Evolutionary conservation across 92 coral and sea anemone species (phyloP).

Genomic region (Phenganax stokvisi): DNA sequence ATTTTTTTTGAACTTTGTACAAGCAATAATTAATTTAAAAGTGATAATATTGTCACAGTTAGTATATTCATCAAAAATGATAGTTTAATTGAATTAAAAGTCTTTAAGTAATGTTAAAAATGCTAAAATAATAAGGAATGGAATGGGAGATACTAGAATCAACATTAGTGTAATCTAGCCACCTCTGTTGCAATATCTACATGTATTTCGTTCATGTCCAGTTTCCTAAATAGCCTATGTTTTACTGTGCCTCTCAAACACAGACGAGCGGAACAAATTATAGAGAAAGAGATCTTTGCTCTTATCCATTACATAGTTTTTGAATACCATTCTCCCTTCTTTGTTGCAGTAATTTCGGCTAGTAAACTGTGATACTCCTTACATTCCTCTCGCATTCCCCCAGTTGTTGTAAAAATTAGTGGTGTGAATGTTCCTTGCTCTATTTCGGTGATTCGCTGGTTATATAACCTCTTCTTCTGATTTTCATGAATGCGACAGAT

Average conservation of each 20-base stretch:
- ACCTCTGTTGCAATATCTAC: too few species aligned
- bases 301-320: conserved; percentile 18
- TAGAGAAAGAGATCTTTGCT: conserved; percentile 35
- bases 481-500: conserved; percentile 18
- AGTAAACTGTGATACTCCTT: conserved; percentile 3
- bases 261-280: conserved; percentile 21
- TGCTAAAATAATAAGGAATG: too few species aligned
- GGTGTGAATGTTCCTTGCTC: conserved; percentile 25
- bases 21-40: too few species aligned
- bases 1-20: too few species aligned
- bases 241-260: neutral
- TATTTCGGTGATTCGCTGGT: neutral
- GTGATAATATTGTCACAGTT: too few species aligned
- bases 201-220: too few species aligned
- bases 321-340: conserved; percentile 28
- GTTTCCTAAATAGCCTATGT: too few species aligned
- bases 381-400: conserved; percentile 19
- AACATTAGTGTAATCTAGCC: too few species aligned
- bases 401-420: conserved; percentile 14
- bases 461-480: conserved; percentile 22
- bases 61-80: too few species aligned
- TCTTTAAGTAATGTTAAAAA: too few species aligned
- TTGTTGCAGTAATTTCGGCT: neutral
- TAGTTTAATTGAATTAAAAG: too few species aligned
- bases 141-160: too few species aligned